A percentile compares a stretch with the other conserved stretches of the same genome.
These are phyloP conservation scores for Polylopha cassiicola DNA, from an alignment of 2,888 invertebrate species.

Conservation along the genomic window DNA sequence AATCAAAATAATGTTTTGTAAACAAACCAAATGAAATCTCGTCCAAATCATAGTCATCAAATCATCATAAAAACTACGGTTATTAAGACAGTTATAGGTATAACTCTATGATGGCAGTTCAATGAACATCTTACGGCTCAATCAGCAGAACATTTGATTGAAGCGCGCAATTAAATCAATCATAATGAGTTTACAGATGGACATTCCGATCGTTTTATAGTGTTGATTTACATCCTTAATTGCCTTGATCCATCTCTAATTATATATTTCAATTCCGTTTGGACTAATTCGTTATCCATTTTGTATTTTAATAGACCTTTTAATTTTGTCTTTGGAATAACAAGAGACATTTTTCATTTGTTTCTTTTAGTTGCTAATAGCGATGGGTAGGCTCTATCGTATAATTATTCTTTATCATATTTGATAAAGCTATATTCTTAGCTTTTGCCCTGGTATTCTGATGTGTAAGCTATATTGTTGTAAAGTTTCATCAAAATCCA, in stretches of 20 bases:
- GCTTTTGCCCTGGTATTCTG: too few relatives aligned
- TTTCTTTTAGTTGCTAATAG: too few relatives aligned
- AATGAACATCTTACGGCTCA: slow-evolving; percentile 3
- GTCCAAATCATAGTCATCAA: too few relatives aligned
- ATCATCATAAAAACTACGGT: too few relatives aligned
- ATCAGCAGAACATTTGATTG: slow-evolving; percentile 10
- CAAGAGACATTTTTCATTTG: too few relatives aligned
- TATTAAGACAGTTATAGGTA: not conserved
- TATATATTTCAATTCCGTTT: slow-evolving; percentile 13
- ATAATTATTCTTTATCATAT: too few relatives aligned
- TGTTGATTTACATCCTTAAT: slow-evolving; percentile 16
- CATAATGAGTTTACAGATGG: slow-evolving; percentile 13
- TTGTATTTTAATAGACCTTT: slow-evolving; percentile 1
- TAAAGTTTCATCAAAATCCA: too few relatives aligned
- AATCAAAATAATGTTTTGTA: too few relatives aligned
- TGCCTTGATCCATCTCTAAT: slow-evolving; percentile 14
- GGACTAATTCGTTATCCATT: slow-evolving; percentile 13
- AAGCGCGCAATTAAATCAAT: slow-evolving; percentile 14
- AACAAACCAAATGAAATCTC: too few relatives aligned
- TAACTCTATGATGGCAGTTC: not conserved
- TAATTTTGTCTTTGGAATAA: not conserved
- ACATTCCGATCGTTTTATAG: slow-evolving; percentile 14
- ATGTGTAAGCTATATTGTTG: too few relatives aligned
- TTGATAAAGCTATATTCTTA: too few relatives aligned
- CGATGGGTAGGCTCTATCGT: too few relatives aligned